These are phyloP conservation scores for Gulo gulo DNA, from an alignment of 2,113 vertebrate genomes.

Conservation along the genomic window DNA sequence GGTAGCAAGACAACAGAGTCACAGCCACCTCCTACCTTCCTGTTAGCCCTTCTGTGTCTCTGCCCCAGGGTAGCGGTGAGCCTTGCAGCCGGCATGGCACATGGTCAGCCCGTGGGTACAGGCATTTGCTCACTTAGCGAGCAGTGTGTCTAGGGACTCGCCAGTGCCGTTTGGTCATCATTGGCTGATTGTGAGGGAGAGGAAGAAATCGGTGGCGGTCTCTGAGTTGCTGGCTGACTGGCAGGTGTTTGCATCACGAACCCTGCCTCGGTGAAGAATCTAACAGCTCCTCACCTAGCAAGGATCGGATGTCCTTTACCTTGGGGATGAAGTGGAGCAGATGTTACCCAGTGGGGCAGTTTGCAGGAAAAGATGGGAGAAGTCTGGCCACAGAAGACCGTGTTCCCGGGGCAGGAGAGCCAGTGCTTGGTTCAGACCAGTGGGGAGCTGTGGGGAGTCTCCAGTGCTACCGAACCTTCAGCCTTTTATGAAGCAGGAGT, in stretches of 20 bases:
- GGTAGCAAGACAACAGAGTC: not conserved
- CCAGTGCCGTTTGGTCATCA: too few species aligned
- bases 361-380: not conserved
- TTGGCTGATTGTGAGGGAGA: not conserved
- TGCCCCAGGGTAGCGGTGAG: not conserved
- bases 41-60: not conserved
- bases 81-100: not conserved
- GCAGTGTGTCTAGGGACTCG: not conserved
- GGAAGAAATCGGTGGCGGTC: too few species aligned
- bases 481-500: not conserved
- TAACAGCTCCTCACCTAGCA: rapidly evolving
- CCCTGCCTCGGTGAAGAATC: not conserved
- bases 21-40: not conserved
- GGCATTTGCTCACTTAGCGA: not conserved
- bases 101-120: rapidly evolving
- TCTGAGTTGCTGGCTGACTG: not conserved
- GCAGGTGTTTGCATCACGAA: not conserved
- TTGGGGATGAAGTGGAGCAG: not conserved
- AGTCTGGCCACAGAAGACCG: not conserved
- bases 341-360: not conserved
- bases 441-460: rapidly evolving
- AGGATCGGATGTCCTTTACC: not conserved
- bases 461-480: not conserved
- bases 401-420: not conserved
- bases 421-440: rapidly evolving